Evolutionary conservation across 2,113 vertebrate genomes (phyloP), one percentile per base, ranked within the genome.

Genomic region (Albula glossodonta): DNA sequence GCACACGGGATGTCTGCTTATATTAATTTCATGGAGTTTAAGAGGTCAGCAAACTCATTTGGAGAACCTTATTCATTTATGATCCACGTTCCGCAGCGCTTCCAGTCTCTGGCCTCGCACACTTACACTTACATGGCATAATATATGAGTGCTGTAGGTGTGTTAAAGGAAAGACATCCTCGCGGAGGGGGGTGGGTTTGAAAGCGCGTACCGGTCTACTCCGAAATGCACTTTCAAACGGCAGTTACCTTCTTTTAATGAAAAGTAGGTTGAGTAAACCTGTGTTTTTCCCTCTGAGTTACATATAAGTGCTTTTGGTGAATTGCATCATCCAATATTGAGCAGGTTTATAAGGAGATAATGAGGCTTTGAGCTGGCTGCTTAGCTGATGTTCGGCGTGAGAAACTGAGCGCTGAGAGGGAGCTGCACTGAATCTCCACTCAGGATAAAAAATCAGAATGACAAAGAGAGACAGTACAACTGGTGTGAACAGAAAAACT

Each of bases 11-110:
- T 98, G 97, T 97, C 97, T 97, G 93, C 97, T 97, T 97, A 96
- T 97, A 98, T 98, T 98, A 97, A 98, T 99, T 98, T 99, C 97
- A 97, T 93, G 94, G 94, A 96, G 97, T 98, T 97, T 96, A 97
- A 96, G 96, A 97, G 97, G 97, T 97, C 97, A 96, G 95, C 95
- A 95, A 96, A 97, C 95, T 97, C 95, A 94, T 97, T 97, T 94
- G 94, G 95, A 93, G 94, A 96, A 94, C 96, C 93, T 97, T 97
- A 96, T 96, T 97, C 96, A 98, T 98, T 97, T 96, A 97, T 96
- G 96, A 97, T 96, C 95, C 94, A 92, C 31, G 31, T 41, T 41
- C 31, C 89, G 91, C 94, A 93, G 90, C 94, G 94, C 95, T 92
- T 15, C 94, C 90, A 90, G 93, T 94, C 90, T 94, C 91, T 93